Evolutionary conservation across 1,140 invertebrate genomes (phyloP).

Genomic region (Scaptomyza montana): DNA sequence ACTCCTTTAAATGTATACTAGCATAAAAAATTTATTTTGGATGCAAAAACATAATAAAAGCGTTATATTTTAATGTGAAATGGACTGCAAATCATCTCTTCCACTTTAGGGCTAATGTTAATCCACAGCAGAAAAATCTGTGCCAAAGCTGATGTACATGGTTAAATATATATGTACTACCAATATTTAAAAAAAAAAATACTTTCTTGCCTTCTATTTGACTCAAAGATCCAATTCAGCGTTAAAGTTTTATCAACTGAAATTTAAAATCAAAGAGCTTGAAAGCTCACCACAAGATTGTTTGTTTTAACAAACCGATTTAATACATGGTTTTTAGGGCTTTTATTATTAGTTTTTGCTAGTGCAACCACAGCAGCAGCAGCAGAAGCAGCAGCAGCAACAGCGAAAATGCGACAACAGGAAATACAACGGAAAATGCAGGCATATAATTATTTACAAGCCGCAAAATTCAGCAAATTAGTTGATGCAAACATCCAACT

Average conservation of each 20-base stretch:
- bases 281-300: not conserved
- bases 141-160: too few relatives aligned
- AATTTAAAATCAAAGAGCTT: not conserved
- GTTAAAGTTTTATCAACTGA: not conserved
- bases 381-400: not conserved
- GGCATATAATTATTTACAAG: slow-evolving; percentile 57
- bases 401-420: not conserved
- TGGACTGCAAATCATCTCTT: too few relatives aligned
- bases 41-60: too few relatives aligned
- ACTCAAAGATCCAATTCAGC: not conserved
- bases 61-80: too few relatives aligned
- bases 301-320: not conserved
- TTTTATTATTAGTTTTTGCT: slow-evolving; percentile 9
- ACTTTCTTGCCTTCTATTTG: too few relatives aligned
- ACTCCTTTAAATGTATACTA: too few relatives aligned
- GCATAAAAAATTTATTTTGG: too few relatives aligned
- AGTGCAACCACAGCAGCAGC: too few relatives aligned
- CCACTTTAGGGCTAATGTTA: too few relatives aligned
- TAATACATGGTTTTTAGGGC: not conserved
- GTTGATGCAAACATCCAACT: slow-evolving; percentile 72
- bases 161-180: too few relatives aligned
- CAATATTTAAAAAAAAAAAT: too few relatives aligned
- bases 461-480: slow-evolving; percentile 66
- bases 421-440: slow-evolving; percentile 46
- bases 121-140: too few relatives aligned